Evolutionary conservation across 2,797 vertebrate genomes (phyloP), one percentile per base, ranked within the genome.

Genomic region (Vespertilio murinus): DNA sequence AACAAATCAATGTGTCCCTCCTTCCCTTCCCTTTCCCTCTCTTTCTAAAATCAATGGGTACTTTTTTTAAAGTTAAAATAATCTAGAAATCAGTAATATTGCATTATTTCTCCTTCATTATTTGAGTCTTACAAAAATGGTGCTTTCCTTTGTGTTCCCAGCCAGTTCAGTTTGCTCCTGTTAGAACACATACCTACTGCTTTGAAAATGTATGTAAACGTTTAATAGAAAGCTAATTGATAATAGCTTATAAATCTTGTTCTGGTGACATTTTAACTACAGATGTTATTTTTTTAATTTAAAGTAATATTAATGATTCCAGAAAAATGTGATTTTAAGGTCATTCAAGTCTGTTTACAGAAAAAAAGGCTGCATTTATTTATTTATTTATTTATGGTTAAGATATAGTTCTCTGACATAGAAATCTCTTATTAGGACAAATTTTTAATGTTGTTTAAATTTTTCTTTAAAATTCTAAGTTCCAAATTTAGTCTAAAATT

Each of bases 11-110:
- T 33, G 7, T 20, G 8, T 65, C 64, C 33, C 64, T 65, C 8
- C 17, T 33, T 64, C n/a, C n/a, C n/a, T 65, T 8, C 61, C 28
- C 30, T n/a, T 64, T 64, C 61, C 61, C 64, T 33, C 30, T 61
- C 61, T 64, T 30, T 65, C 64, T 65, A 33, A 65, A 65, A 65
- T 65, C 17, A 10, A 18, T 33, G 18, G 28, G 30, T 13, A 30
- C 17, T 33, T 33, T 64, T 64, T 65, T 33, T 4, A 65, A 65
- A 33, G 8, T 65, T 65, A 20, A 65, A 74, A 30, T 74, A 47
- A 47, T 74, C 52, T 13, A 96, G 9, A 88, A 94, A 90, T 71
- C 14, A 84, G 28, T 75, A 69, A 42, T 93, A 71, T 65, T 83
- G 64, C 10, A 80, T 69, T 74, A 75, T 42, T 79, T 91, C 28